Evolutionary conservation across 2,113 vertebrate species (phyloP).

Genomic region (Pseudois nayaur): DNA sequence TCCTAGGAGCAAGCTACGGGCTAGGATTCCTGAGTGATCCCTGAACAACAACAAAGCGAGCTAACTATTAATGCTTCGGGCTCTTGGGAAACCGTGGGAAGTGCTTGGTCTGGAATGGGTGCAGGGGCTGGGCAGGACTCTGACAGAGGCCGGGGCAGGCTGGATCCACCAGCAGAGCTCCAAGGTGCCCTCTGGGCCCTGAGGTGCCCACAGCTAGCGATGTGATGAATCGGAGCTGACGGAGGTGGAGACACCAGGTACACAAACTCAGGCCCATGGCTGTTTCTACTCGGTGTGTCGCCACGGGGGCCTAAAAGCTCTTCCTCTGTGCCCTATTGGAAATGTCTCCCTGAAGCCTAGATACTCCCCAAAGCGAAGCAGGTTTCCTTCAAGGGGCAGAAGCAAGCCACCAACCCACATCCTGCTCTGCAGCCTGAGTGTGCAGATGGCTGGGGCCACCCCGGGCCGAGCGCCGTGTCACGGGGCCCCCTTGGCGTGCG

Average conservation of each 20-base stretch:
- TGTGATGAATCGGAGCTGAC: not conserved
- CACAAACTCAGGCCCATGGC: not conserved
- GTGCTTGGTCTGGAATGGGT: not conserved
- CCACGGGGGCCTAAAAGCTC: not conserved
- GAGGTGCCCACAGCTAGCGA: not conserved
- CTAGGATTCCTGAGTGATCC: not conserved
- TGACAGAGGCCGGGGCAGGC: not conserved
- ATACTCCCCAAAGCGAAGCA: not conserved
- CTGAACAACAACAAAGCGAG: not conserved
- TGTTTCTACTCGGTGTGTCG: not conserved
- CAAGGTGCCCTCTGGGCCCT: not conserved
- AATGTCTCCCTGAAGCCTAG: not conserved
- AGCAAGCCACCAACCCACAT: not conserved
- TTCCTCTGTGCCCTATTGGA: not conserved
- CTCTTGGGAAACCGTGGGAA: not conserved
- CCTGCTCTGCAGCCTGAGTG: not conserved
- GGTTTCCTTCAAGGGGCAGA: not conserved
- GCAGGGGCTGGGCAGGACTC: not conserved
- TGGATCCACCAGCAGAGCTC: not conserved
- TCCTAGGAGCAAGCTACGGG: not conserved
- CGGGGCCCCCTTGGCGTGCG: fast-evolving
- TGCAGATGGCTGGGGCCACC: not conserved
- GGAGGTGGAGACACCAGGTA: not conserved
- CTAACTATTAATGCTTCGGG: not conserved
- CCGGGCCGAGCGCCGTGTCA: fast-evolving